These are phyloP conservation scores for Amiota communis DNA, from an alignment of 2,888 invertebrate genomes.

Conservation along the genomic window DNA sequence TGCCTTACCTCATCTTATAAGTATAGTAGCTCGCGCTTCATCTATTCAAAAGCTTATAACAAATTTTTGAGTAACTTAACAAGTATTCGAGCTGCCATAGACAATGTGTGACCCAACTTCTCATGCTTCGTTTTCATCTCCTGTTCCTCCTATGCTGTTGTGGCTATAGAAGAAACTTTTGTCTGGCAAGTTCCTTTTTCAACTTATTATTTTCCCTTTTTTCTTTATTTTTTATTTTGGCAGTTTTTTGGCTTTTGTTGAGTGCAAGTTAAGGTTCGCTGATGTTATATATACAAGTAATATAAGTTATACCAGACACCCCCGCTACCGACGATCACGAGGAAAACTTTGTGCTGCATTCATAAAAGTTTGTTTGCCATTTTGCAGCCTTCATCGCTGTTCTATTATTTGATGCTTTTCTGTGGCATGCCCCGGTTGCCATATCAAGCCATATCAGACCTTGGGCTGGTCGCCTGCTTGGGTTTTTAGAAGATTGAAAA, in stretches of 20 bases:
- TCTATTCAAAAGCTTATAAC: conserved; percentile 40
- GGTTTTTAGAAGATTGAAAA: conserved; percentile 25
- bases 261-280: conserved; percentile 5
- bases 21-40: neutral
- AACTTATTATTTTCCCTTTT: too few species aligned
- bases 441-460: too few species aligned
- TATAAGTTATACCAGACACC: neutral
- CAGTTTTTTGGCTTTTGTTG: neutral
- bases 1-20: neutral
- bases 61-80: conserved; percentile 44
- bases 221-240: neutral
- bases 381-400: neutral
- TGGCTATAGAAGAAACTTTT: conserved; percentile 23
- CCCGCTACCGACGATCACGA: neutral
- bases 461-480: neutral
- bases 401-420: neutral
- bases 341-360: conserved; percentile 18
- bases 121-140: too few species aligned
- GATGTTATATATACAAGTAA: neutral
- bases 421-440: neutral
- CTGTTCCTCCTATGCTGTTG: too few species aligned
- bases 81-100: conserved; percentile 22
- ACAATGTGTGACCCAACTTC: conserved; percentile 12
- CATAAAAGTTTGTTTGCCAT: conserved; percentile 25
- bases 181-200: conserved; percentile 35